These are phyloP conservation scores for Sylvietta virens DNA, from an alignment of 2,113 vertebrate species.

Conservation along the genomic window DNA sequence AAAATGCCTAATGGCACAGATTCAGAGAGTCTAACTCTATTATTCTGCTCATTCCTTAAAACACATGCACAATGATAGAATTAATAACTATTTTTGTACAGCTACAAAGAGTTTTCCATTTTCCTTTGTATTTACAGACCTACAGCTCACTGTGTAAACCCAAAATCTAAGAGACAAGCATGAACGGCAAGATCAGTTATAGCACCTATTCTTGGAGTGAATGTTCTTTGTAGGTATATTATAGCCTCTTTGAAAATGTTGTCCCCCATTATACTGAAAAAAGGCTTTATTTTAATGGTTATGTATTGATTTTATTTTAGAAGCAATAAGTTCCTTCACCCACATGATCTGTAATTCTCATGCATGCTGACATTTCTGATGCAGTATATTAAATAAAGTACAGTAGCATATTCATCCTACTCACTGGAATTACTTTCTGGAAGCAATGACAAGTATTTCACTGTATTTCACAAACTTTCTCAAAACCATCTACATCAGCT, in stretches of 20 bases:
- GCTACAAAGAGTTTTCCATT: background rate
- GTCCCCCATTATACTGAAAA: background rate
- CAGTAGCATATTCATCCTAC: background rate
- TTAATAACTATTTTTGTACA: background rate
- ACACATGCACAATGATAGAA: background rate
- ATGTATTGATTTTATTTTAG: conserved; percentile 9
- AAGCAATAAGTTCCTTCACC: background rate
- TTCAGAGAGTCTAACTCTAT: background rate
- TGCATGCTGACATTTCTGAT: background rate
- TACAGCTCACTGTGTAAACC: background rate
- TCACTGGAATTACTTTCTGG: background rate
- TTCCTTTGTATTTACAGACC: background rate
- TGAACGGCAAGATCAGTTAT: background rate
- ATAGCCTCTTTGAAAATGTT: background rate
- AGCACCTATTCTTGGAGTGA: background rate
- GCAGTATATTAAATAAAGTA: background rate
- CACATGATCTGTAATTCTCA: background rate
- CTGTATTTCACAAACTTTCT: background rate
- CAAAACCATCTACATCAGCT: background rate
- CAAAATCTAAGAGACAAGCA: background rate
- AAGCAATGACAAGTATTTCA: background rate
- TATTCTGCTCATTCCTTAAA: background rate
- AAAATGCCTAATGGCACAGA: background rate
- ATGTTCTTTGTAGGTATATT: background rate
- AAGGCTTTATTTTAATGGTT: background rate